Percentiles rank a stretch among this genome's conserved stretches.
These are phyloP conservation scores for Amphipoea oculea DNA, from an alignment of 2,888 invertebrate species.

Conservation along the genomic window DNA sequence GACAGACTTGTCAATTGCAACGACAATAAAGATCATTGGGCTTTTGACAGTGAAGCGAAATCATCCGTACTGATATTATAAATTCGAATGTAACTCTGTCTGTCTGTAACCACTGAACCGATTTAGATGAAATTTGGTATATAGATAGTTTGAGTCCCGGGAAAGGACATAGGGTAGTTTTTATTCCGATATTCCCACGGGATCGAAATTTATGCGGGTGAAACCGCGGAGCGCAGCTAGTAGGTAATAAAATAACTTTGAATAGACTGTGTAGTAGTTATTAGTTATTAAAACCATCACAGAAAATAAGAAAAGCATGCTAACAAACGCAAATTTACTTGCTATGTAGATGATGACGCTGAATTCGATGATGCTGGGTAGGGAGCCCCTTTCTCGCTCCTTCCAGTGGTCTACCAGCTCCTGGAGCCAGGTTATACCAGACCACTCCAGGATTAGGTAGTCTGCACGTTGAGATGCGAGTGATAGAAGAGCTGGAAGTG, in stretches of 20 bases:
- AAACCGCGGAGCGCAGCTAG: too few species aligned
- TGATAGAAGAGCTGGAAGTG: conserved; percentile 95
- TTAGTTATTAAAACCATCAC: not conserved
- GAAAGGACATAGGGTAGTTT: too few species aligned
- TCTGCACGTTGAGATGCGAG: conserved; percentile 98
- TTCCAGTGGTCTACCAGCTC: conserved; percentile 94
- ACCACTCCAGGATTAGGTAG: conserved; percentile 94
- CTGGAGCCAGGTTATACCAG: conserved; percentile 94
- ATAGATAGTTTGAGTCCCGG: too few species aligned
- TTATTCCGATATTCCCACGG: too few species aligned
- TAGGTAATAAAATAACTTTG: not conserved
- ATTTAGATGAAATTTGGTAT: too few species aligned
- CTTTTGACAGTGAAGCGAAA: too few species aligned
- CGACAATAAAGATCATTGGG: too few species aligned
- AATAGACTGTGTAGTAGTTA: not conserved
- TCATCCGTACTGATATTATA: too few species aligned
- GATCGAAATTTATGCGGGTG: too few species aligned
- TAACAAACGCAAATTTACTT: conserved; percentile 91
- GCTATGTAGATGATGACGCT: conserved; percentile 96
- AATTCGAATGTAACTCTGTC: too few species aligned
- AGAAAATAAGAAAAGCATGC: conserved; percentile 71
- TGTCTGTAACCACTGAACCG: too few species aligned
- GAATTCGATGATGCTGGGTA: conserved; percentile 95
- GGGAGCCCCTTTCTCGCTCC: conserved; percentile 93
- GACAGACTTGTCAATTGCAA: too few species aligned